phyloP scores from a whole-genome alignment of 1,140 invertebrate genomes.

The Pararge aegeria region DNA sequence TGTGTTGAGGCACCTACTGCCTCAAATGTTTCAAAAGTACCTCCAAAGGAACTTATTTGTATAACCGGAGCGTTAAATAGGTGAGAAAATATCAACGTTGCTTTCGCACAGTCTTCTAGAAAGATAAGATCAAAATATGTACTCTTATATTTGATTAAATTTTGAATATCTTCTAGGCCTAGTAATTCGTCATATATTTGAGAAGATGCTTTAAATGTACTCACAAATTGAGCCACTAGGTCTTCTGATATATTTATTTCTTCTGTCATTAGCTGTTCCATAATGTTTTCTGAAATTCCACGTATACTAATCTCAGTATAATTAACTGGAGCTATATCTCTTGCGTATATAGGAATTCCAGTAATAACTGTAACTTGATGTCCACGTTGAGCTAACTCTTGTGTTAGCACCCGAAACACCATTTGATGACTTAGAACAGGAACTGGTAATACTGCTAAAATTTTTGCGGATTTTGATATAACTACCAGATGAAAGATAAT shows the following conservation, averaged over 20 bases:
- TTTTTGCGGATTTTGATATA: conserved; percentile 37
- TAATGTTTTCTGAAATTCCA: conserved; percentile 25
- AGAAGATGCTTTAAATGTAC: not conserved
- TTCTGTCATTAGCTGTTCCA: conserved; percentile 12
- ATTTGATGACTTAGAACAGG: conserved; percentile 81
- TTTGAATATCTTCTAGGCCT: conserved; percentile 20
- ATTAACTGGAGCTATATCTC: conserved; percentile 36
- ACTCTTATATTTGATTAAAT: conserved; percentile 25
- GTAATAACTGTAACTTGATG: conserved; percentile 72
- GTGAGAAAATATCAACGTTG: conserved; percentile 29
- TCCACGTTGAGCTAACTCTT: conserved; percentile 66
- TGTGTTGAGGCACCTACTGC: conserved; percentile 35
- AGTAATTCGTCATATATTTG: not conserved
- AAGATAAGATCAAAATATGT: conserved; percentile 37
- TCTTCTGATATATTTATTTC: conserved; percentile 9
- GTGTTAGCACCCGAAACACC: conserved; percentile 65
- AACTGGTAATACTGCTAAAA: conserved; percentile 75
- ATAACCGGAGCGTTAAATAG: conserved; percentile 43
- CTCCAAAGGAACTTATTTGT: conserved; percentile 40
- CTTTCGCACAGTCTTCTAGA: conserved; percentile 29
- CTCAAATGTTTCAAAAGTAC: conserved; percentile 23
- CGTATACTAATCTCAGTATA: conserved; percentile 51
- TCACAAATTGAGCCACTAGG: conserved; percentile 2
- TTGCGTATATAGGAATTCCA: conserved; percentile 42
- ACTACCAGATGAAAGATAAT: not conserved